Evolutionary conservation across 92 coral and sea anemone genomes (phyloP), one percentile per base, ranked within the genome.

Genomic region (Muricea muricata): DNA sequence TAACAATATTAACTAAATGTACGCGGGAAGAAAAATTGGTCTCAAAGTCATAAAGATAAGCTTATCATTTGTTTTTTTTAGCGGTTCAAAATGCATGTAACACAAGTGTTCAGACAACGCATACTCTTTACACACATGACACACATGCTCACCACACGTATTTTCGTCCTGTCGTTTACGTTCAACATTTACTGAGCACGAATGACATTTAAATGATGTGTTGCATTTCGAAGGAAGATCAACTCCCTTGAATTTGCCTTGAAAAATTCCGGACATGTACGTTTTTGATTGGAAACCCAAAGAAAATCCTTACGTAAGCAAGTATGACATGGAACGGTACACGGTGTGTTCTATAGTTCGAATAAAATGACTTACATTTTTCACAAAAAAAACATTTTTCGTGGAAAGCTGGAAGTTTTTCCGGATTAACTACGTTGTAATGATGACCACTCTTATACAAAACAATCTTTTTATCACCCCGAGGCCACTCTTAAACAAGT

Each of bases 281-380:
- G 65, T 55, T 55, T 55, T 55, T 55, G 11, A 21, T 21, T 20
- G n/a, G 83, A 55, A 55, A 78, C 83, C 83, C 83, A 78, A 78
- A 6, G 42, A 30, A 73, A 39, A 39, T 74, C 80, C 20, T 74
- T 74, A 28, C 80, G 65, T 34, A 74, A 74, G 54, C 80, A 74
- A 17, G 80, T 74, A 33, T n/a, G 80, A 35, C 54, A 74, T 37
- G 80, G 58, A 74, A 39, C 54, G 3, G 18, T 3, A 56, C 65
- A 56, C 18, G 65, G 65, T 26, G 14, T 26, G 7, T 55, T 21
- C 20, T 21, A 55, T 9, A 11, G n/a, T 7, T 7, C 7, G 4
- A 9, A n/a, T n/a, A 56, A 18, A 56, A 39, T 39, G n/a, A n/a
- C n/a, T n/a, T n/a, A n/a, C n/a, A n/a, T n/a, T n/a, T n/a, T n/a